Conservation (phyloP, 2,797 vertebrate genomes). For the Cottoperca gobio region DNA sequence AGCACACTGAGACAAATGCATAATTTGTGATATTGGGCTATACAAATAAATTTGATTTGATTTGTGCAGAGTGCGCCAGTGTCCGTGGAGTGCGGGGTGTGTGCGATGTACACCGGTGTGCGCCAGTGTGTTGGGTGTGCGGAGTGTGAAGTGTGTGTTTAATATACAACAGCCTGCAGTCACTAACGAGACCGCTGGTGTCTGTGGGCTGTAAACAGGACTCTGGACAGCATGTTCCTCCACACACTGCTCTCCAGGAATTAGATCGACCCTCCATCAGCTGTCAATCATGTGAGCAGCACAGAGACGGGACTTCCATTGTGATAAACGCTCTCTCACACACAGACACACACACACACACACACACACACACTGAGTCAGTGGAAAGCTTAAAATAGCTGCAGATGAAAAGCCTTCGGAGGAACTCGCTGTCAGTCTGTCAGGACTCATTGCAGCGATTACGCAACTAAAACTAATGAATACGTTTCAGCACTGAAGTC, state of each 20-base stretch:
- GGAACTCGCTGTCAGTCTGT: slow-evolving; percentile 61
- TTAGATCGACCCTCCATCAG: too few relatives aligned
- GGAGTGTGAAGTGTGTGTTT: neutral
- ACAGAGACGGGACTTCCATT: slow-evolving; percentile 43
- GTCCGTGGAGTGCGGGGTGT: too few relatives aligned
- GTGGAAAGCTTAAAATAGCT: slow-evolving; percentile 56
- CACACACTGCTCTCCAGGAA: too few relatives aligned
- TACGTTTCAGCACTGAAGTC: slow-evolving; percentile 36
- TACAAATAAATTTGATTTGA: too few relatives aligned
- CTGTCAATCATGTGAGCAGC: slow-evolving; percentile 16
- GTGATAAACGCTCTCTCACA: slow-evolving; percentile 13
- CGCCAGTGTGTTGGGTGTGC: too few relatives aligned
- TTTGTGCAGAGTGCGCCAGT: too few relatives aligned
- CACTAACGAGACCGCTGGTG: slow-evolving; percentile 23
- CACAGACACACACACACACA: slow-evolving; percentile 21
- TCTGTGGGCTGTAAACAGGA: slow-evolving; percentile 42
- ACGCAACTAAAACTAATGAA: slow-evolving; percentile 58
- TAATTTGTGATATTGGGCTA: too few relatives aligned
- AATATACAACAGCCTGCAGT: slow-evolving; percentile 17
- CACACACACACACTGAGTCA: slow-evolving; percentile 37
- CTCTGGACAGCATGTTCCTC: too few relatives aligned
- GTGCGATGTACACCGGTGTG: too few relatives aligned
- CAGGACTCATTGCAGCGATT: slow-evolving; percentile 62
- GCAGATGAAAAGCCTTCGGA: slow-evolving; percentile 60
- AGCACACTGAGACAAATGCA: too few relatives aligned